These are phyloP conservation scores for Aradophagus sp. DNA, from an alignment of 1,140 invertebrate species.

Conservation along the genomic window DNA sequence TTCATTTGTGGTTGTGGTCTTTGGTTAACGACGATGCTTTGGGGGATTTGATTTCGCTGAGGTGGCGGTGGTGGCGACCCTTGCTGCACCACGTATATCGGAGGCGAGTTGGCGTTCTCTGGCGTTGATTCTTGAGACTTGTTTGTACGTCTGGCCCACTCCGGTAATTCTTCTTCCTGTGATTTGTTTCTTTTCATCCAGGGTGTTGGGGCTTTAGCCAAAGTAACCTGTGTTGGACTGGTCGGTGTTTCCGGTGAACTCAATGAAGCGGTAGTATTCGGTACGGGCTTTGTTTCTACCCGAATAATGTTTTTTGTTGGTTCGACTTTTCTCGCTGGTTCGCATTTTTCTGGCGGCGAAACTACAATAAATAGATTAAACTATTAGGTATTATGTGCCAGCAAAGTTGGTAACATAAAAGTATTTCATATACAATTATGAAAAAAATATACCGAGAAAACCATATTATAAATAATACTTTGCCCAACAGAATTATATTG, in stretches of 20 bases:
- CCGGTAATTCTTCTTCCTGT: constrained; percentile 68
- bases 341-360: constrained; percentile 43
- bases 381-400: too few species aligned
- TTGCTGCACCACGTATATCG: constrained; percentile 37
- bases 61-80: constrained; percentile 77
- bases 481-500: too few species aligned
- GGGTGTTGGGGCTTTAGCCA: constrained; percentile 77
- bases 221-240: constrained; percentile 68
- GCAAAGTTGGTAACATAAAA: too few species aligned
- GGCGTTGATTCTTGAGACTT: constrained; percentile 53
- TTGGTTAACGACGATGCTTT: constrained; percentile 45
- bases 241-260: constrained; percentile 71
- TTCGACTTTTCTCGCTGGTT: too few species aligned
- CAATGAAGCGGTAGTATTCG: constrained; percentile 43
- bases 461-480: too few species aligned
- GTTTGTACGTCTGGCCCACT: constrained; percentile 71
- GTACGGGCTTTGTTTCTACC: constrained; percentile 60
- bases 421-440: too few species aligned
- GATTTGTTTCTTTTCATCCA: constrained; percentile 76
- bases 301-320: constrained; percentile 47
- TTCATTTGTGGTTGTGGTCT: constrained; percentile 49
- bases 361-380: constrained; percentile 13
- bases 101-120: constrained; percentile 45
- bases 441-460: too few species aligned
- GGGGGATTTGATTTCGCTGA: constrained; percentile 63